phyloP scores from a whole-genome alignment of 1,140 invertebrate species.

The Panonychus citri region DNA sequence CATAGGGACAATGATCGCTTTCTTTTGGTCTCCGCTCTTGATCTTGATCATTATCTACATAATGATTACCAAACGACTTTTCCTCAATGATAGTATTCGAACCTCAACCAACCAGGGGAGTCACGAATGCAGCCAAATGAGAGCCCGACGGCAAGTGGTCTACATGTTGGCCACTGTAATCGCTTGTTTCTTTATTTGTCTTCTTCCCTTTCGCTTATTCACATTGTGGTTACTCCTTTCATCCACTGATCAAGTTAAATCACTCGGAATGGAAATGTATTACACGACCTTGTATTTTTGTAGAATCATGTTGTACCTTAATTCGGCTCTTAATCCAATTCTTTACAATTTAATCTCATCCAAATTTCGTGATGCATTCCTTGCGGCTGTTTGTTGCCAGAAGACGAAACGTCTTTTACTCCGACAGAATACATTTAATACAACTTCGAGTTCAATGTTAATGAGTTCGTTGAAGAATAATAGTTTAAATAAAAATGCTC shows the following conservation, averaged over 20 bases:
- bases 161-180: slow-evolving; percentile 72
- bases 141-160: slow-evolving; percentile 33
- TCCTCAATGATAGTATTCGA: not conserved
- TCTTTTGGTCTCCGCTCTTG: slow-evolving; percentile 57
- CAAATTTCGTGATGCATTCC: slow-evolving; percentile 60
- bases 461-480: slow-evolving; percentile 5
- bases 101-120: not conserved
- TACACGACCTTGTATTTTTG: slow-evolving; percentile 64
- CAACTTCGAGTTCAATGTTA: slow-evolving; percentile 1
- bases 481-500: not conserved
- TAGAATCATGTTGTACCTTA: slow-evolving; percentile 61
- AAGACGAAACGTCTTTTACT: slow-evolving; percentile 1
- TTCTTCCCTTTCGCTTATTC: slow-evolving; percentile 60
- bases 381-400: slow-evolving; percentile 8
- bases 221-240: slow-evolving; percentile 54
- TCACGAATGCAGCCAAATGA: slow-evolving; percentile 12
- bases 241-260: slow-evolving; percentile 23
- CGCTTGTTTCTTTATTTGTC: slow-evolving; percentile 64
- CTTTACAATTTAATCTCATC: slow-evolving; percentile 65
- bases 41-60: slow-evolving; percentile 55
- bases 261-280: slow-evolving; percentile 48
- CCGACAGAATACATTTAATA: slow-evolving; percentile 8
- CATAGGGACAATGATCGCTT: slow-evolving; percentile 41
- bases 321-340: slow-evolving; percentile 70
- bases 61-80: slow-evolving; percentile 50